Evolutionary conservation across 1,140 invertebrate genomes (phyloP).

Genomic region (Oreohelix idahoensis): DNA sequence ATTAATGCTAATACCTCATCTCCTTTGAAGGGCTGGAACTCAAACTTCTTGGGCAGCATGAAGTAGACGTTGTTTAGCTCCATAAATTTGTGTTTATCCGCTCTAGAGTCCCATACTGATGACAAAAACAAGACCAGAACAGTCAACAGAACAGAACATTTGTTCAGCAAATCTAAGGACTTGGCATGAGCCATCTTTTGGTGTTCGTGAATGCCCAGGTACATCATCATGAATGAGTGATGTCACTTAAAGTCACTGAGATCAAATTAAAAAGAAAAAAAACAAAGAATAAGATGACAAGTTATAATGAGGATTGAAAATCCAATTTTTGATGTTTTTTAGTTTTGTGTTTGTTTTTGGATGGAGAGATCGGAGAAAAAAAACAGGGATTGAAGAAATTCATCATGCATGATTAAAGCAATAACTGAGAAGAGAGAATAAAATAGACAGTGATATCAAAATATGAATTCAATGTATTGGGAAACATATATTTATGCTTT

Average conservation of each 20-base stretch:
- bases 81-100: constrained; percentile 92
- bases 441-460: too few relatives aligned
- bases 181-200: constrained; percentile 82
- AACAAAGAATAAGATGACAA: too few relatives aligned
- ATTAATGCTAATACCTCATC: constrained; percentile 85
- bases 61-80: constrained; percentile 90
- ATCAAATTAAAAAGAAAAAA: constrained; percentile 75
- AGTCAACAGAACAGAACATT: constrained; percentile 84
- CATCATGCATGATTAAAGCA: too few relatives aligned
- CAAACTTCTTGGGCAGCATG: constrained; percentile 93
- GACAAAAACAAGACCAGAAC: too few relatives aligned
- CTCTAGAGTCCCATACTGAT: constrained; percentile 89
- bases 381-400: too few relatives aligned
- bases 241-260: constrained; percentile 94
- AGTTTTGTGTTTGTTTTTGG: too few relatives aligned
- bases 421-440: too few relatives aligned
- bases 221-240: constrained; percentile 86
- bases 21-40: constrained; percentile 84
- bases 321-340: too few relatives aligned
- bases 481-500: too few relatives aligned
- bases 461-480: too few relatives aligned
- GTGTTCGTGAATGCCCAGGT: constrained; percentile 87
- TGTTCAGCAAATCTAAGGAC: constrained; percentile 80
- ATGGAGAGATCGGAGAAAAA: too few relatives aligned
- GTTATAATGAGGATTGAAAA: too few relatives aligned